Evolutionary conservation across 2,113 vertebrate species (phyloP).

Genomic region (Butastur rufipennis): DNA sequence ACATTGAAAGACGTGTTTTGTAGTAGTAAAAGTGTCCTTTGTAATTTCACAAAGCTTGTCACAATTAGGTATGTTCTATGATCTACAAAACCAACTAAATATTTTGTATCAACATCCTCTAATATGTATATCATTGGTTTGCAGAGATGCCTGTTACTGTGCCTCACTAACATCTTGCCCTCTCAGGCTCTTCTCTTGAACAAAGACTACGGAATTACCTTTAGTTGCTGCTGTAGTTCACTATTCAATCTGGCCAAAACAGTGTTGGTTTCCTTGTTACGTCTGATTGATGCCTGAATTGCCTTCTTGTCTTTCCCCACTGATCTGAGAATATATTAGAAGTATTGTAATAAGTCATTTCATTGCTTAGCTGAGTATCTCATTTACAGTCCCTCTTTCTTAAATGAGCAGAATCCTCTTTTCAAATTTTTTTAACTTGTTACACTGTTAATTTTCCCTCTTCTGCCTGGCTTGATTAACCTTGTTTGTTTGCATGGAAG

Average conservation of each 20-base stretch:
- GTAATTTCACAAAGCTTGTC: not conserved
- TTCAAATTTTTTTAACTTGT: not conserved
- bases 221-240: slow-evolving; percentile 97
- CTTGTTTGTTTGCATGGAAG: not conserved
- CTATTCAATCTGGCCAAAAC: slow-evolving; percentile 97
- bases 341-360: not conserved
- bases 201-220: slow-evolving; percentile 75
- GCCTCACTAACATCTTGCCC: not conserved
- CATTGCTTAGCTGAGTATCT: not conserved
- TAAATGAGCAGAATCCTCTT: not conserved
- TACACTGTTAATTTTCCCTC: not conserved
- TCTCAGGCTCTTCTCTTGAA: not conserved
- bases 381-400: not conserved
- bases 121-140: not conserved
- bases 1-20: not conserved
- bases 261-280: slow-evolving; percentile 98
- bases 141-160: not conserved
- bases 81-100: not conserved
- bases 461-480: not conserved
- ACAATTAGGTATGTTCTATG: not conserved
- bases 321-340: slow-evolving; percentile 80
- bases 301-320: slow-evolving; percentile 97
- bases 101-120: not conserved
- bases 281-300: slow-evolving; percentile 98
- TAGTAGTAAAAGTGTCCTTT: not conserved